Evolutionary conservation across 1,140 invertebrate species (phyloP), one percentile per base, ranked within the genome.

Genomic region (Eriosoma lanigerum): DNA sequence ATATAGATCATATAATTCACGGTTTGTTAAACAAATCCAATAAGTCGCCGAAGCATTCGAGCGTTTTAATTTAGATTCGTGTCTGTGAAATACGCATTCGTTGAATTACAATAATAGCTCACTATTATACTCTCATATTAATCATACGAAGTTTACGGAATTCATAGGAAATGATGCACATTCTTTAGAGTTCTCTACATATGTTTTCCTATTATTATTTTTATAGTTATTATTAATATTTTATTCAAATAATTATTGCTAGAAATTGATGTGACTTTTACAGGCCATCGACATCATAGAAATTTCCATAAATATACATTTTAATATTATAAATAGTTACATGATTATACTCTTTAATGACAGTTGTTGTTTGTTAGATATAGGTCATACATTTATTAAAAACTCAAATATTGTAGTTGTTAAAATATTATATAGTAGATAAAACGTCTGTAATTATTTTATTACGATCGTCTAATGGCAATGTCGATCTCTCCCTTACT

Each of bases 261-360:
- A 6, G 24, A 10, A 10, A 24, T 64, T 24, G 17, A 62, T 64
- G 48, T 9, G 26, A 52, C 46, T 81, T 64, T 50, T 66, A 81
- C 58, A 81, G 62, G 62, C 58, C 78, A 64, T 44, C 58, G 58
- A 54, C n/a, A n/a, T 29, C 48, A 32, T 60, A 64, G 64, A 64
- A 64, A 80, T 80, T 80, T 52, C 58, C 46, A 64, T 80, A 10
- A 13, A 50, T 29, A 19, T 26, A 17, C 24, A 46, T 38, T 10
- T 17, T 17, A 60, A 26, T 29, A 3, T 12, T 38, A 38, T 38
- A 38, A 24, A 26, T 26, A 62, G 58, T 62, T 15, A 32, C 26
- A 29, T 32, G 58, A 62, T 62, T 62, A 62, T 24, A 24, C 58
- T 62, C 2, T 62, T 29, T 62, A 62, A 62, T 62, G 26, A 17